Conservation (phyloP, 2,888 invertebrate species). For the Lochmaea capreae region DNA sequence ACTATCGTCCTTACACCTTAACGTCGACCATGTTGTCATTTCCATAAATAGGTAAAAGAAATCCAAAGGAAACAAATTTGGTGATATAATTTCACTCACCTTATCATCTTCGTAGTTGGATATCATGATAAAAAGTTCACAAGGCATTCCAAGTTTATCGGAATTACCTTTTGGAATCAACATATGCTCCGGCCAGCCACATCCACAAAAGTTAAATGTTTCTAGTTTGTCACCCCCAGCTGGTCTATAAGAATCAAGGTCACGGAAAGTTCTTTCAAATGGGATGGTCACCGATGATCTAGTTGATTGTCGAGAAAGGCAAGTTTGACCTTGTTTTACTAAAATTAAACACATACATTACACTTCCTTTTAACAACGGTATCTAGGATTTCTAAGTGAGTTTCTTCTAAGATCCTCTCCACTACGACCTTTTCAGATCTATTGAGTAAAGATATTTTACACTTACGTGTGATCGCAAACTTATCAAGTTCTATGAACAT, state of each 20-base stretch:
- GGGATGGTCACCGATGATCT: constrained; percentile 88
- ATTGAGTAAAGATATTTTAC: no score
- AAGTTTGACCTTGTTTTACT: constrained; percentile 78
- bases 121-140: constrained; percentile 82
- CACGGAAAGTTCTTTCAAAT: constrained; percentile 83
- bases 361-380: no score
- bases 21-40: not conserved
- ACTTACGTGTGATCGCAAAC: constrained; percentile 74
- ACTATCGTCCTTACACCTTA: no score
- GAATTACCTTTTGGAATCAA: constrained; percentile 78
- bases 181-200: constrained; percentile 90
- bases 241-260: constrained; percentile 73
- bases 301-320: constrained; percentile 73
- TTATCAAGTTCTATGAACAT: constrained; percentile 82
- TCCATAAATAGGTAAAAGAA: not conserved
- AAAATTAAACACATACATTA: no score
- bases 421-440: no score
- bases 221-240: constrained; percentile 68
- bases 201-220: constrained; percentile 86
- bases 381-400: no score
- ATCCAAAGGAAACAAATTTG: no score
- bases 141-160: constrained; percentile 70
- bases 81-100: no score
- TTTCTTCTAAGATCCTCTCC: no score
- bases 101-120: constrained; percentile 78